Evolutionary conservation across 1,140 invertebrate genomes (phyloP).

Genomic region (Danaus melanippus): DNA sequence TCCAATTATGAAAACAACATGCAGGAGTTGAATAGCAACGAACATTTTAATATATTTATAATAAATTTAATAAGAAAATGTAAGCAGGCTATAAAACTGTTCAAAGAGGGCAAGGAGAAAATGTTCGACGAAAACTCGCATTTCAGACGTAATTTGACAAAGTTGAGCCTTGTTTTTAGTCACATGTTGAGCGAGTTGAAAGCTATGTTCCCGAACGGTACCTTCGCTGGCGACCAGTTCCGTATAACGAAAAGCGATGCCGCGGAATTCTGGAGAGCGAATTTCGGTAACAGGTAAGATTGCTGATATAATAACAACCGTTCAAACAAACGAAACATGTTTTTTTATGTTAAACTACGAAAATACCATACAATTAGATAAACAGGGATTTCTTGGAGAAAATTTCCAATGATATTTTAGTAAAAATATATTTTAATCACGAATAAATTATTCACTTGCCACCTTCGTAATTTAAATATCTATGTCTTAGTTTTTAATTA

Average conservation of each 20-base stretch:
- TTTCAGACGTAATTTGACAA: constrained; percentile 96
- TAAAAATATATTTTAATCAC: too few relatives aligned
- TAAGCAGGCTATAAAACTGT: constrained; percentile 98
- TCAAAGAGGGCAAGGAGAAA: constrained; percentile 98
- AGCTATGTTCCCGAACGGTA: constrained; percentile 96
- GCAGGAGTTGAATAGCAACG: constrained; percentile 91
- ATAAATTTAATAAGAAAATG: constrained; percentile 98
- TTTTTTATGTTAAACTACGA: too few relatives aligned
- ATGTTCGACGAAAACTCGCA: constrained; percentile 99
- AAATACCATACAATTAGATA: too few relatives aligned
- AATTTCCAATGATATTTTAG: too few relatives aligned
- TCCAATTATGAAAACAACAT: constrained; percentile 97
- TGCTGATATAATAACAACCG: constrained; percentile 2
- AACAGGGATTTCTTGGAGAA: too few relatives aligned
- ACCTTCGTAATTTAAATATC: too few relatives aligned
- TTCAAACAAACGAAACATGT: too few relatives aligned
- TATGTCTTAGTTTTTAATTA: too few relatives aligned
- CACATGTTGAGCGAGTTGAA: constrained; percentile 99
- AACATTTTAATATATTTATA: constrained; percentile 98
- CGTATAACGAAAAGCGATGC: constrained; percentile 99
- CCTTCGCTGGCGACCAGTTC: constrained; percentile 97
- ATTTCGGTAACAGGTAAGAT: constrained; percentile 95
- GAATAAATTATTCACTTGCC: too few relatives aligned
- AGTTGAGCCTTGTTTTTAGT: constrained; percentile 98
- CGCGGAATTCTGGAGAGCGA: constrained; percentile 97